These are phyloP conservation scores for Rhyzopertha dominica DNA, from an alignment of 1,140 invertebrate species.

Conservation along the genomic window DNA sequence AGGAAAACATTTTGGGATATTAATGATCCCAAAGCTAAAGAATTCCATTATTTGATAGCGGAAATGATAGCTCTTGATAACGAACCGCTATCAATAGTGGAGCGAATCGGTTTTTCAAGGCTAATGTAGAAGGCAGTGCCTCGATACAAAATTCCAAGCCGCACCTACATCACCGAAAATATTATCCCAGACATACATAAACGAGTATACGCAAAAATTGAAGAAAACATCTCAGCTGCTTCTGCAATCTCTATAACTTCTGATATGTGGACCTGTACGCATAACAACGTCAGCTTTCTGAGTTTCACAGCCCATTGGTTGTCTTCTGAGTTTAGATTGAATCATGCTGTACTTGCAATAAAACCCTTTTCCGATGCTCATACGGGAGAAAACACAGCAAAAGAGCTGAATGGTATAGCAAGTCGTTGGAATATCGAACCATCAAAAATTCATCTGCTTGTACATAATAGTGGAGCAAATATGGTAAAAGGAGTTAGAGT, in stretches of 20 bases:
- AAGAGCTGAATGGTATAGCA: conserved; percentile 4
- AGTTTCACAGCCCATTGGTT: conserved; percentile 15
- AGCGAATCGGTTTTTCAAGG: conserved; percentile 2
- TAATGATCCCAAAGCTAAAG: conserved; percentile 2
- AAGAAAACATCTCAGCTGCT: conserved; percentile 1
- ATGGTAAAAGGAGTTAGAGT: conserved; percentile 6
- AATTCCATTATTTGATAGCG: conserved; percentile 14
- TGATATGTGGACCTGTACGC: conserved; percentile 7
- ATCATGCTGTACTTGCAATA: conserved; percentile 8
- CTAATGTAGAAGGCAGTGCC: conserved; percentile 4
- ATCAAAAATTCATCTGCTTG: conserved; percentile 5
- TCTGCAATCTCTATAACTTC: conserved; percentile 3
- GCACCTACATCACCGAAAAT: conserved; percentile 7
- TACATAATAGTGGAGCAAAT: conserved; percentile 9
- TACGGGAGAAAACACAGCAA: conserved; percentile 11
- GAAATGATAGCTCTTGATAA: conserved; percentile 15
- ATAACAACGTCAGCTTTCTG: conserved; percentile 5
- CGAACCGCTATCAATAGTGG: conserved; percentile 7
- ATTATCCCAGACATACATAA: conserved; percentile 8
- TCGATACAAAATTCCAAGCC: conserved; percentile 6
- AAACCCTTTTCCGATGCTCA: conserved; percentile 5
- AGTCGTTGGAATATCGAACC: conserved; percentile 2
- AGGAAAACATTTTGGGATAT: conserved; percentile 3
- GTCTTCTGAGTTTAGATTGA: conserved; percentile 9
- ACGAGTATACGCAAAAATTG: background rate